Evolutionary conservation across 2,888 invertebrate species (phyloP).

Genomic region (Rambutsinella grinnellia): DNA sequence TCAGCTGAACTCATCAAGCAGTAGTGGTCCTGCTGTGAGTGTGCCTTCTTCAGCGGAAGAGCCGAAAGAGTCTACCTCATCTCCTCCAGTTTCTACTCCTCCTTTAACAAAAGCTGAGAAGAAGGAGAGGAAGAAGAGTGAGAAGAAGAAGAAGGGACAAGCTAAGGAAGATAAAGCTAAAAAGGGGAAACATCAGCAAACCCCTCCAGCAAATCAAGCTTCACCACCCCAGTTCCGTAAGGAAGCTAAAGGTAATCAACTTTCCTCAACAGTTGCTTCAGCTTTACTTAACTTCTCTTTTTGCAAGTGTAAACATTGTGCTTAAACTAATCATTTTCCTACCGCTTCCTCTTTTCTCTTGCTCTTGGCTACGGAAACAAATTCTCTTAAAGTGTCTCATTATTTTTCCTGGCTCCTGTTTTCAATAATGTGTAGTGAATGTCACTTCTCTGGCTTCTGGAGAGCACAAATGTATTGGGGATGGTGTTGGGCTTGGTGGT

Average conservation of each 20-base stretch:
- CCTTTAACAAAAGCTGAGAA: slow-evolving; percentile 29
- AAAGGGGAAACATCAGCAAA: slow-evolving; percentile 32
- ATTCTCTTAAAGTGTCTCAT: slow-evolving; percentile 17
- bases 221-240: slow-evolving; percentile 18
- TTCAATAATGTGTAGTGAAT: slow-evolving; percentile 34
- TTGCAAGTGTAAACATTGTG: no score
- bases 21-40: slow-evolving; percentile 44
- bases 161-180: slow-evolving; percentile 38
- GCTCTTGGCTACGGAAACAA: background rate
- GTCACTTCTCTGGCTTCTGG: slow-evolving; percentile 18
- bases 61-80: slow-evolving; percentile 2
- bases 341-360: background rate
- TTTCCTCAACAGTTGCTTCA: no score
- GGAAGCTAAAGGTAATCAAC: slow-evolving; percentile 43
- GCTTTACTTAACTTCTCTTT: no score
- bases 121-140: slow-evolving; percentile 49
- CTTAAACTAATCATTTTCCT: no score
- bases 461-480: slow-evolving; percentile 25
- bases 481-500: slow-evolving; percentile 25
- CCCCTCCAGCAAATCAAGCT: slow-evolving; percentile 11
- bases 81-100: background rate
- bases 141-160: slow-evolving; percentile 43
- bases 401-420: slow-evolving; percentile 36
- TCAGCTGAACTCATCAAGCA: slow-evolving; percentile 36
- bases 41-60: slow-evolving; percentile 31